Evolutionary conservation across 2,113 vertebrate species (phyloP), one percentile per base, ranked within the genome.

Genomic region (Cebus imitator): DNA sequence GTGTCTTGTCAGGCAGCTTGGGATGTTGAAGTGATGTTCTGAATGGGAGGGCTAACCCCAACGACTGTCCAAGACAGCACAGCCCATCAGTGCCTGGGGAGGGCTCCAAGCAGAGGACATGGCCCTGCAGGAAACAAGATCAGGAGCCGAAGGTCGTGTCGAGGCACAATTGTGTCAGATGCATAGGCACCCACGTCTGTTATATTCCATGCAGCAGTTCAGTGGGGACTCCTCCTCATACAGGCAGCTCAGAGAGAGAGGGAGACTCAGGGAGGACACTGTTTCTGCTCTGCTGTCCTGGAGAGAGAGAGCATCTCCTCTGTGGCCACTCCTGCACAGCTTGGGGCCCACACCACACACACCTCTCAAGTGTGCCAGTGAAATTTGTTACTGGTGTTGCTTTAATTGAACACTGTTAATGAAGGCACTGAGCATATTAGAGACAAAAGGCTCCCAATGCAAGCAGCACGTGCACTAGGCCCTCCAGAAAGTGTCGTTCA

Each of bases 51-150:
- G 27, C 48, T 27, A 30, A 40, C 48, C 37, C 21, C 37, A 7
- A 23, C n/a, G 5, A 0, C 21, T 27, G n/a, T n/a, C 25, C 12
- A 1, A 8, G 35, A 5, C 0, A 4, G 43, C 1, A 2, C 6
- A 0, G 30, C 20, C 43, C 25, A 8, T 7, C 72, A 0, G n/a
- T 20, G 30, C 83, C 48, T 16, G 3, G 50, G 13, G 11, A n/a
- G 16, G 37, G 37, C 75, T 48, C 4, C 30, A 10, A 1, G 48
- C 37, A 3, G 83, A n/a, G 16, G 9, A 1, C 11, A 0, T 64
- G 27, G 48, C 3, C 48, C 14, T 68, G 1, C 72, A 35, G 37
- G n/a, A 32, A 45, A 40, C 61, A 6, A n/a, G 61, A 16, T 35
- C 9, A 1, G 0, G 37, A 70, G 11, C 37, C 11, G 0, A 20